Base-by-base conservation (phyloP, 1,140 invertebrate species). In the Papilio machaon region DNA sequence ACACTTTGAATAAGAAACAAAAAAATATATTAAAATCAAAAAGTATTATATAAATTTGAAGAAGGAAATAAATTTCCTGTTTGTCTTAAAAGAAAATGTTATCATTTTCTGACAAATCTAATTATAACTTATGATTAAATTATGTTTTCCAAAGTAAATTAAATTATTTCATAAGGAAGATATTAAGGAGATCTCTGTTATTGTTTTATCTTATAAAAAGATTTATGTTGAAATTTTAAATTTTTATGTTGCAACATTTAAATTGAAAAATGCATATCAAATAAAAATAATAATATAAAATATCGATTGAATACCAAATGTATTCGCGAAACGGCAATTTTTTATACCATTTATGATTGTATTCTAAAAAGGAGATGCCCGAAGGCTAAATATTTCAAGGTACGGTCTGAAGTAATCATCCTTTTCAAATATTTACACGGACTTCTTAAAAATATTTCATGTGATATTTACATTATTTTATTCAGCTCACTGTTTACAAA, bases 51-150 rank as follows among this genome's bases (percentile, higher is more conserved):
- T 15, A 52, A 6, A 58, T 17, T 30, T 64, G 9, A 64, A 64
- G 19, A 13, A 23, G 23, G 19, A 64, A 64, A 64, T 64, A 64
- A 64, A 64, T 30, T 30, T 64, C 19, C 60, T 30, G 8, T 17
- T 64, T 64, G 60, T 64, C 10, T 64, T 23, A 64, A 64, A 64
- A 64, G 60, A 64, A 30, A 64, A 64, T 30, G 60, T 30, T 64
- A 64, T 64, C 60, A 64, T 64, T 23, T 30, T 64, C 60, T 64
- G 60, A 64, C 60, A 64, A 64, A 64, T 64, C 23, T 19, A 64
- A 64, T 64, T 64, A 64, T 64, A 64, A 64, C 9, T 64, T 64
- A 64, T 64, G 23, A 64, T 64, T 64, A 30, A 64, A 64, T 64
- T 64, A 64, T 30, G 19, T 64, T 64, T 64, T 30, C 60, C 9